Evolutionary conservation across 1,140 invertebrate species (phyloP).

Genomic region (Rhyacophila brunnea): DNA sequence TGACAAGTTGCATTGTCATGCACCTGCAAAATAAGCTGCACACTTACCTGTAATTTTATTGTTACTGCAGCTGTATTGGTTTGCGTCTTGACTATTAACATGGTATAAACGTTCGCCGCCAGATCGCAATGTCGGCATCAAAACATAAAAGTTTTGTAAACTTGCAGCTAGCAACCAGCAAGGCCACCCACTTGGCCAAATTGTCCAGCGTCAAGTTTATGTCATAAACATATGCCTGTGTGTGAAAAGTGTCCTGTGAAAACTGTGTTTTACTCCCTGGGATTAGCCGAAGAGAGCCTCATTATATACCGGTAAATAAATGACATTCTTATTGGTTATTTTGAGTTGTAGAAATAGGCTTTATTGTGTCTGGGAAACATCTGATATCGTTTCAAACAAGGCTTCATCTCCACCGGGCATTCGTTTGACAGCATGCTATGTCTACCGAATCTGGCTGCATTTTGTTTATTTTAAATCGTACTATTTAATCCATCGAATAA

Average conservation of each 20-base stretch:
- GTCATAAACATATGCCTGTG: conserved; percentile 26
- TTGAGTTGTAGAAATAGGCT: not conserved
- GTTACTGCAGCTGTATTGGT: too few species aligned
- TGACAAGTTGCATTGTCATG: too few species aligned
- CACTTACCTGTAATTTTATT: too few species aligned
- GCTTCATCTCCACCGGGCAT: conserved; percentile 11
- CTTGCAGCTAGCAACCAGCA: conserved; percentile 8
- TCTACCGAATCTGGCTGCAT: too few species aligned
- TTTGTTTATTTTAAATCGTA: too few species aligned
- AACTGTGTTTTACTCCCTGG: conserved; percentile 12
- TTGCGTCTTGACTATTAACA: not conserved
- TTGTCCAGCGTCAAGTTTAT: conserved; percentile 21
- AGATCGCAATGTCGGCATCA: not conserved
- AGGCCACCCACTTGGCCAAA: conserved; percentile 10
- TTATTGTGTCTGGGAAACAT: conserved; percentile 7
- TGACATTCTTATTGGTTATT: not conserved
- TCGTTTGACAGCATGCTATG: conserved; percentile 14
- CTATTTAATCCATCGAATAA: too few species aligned
- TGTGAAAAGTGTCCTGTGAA: conserved; percentile 9
- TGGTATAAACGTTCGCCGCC: not conserved
- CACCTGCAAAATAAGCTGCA: too few species aligned
- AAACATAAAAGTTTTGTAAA: conserved; percentile 7
- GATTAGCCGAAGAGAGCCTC: conserved; percentile 5
- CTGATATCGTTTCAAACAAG: conserved; percentile 14
- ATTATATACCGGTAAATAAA: conserved; percentile 9